phyloP scores from a whole-genome alignment of 2,888 invertebrate genomes.

The Empis stercorea region DNA sequence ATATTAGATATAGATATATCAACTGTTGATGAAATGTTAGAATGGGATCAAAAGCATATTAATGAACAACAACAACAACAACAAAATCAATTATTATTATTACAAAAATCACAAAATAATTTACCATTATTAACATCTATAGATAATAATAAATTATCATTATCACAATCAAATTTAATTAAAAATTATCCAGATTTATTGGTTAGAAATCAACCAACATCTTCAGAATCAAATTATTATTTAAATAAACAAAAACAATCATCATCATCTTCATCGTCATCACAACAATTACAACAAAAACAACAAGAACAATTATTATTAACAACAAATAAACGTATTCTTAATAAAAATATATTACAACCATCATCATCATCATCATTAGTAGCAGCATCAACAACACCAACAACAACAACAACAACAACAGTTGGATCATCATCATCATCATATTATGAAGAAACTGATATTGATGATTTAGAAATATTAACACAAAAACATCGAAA shows the following conservation, averaged over 20 bases:
- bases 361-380: neutral
- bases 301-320: neutral
- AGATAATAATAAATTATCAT: neutral
- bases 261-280: neutral
- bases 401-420: neutral
- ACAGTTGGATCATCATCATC: conserved; percentile 3
- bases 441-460: conserved; percentile 18
- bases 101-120: neutral
- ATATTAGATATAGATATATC: conserved; percentile 16
- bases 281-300: neutral
- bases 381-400: neutral
- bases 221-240: neutral
- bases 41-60: conserved; percentile 23
- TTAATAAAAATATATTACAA: conserved; percentile 1
- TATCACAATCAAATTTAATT: neutral
- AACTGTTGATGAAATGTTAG: conserved; percentile 25
- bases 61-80: conserved; percentile 5
- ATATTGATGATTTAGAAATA: conserved; percentile 19
- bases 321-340: conserved; percentile 1
- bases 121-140: conserved; percentile 2
- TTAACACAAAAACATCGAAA: conserved; percentile 19
- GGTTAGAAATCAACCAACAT: conserved; percentile 10
- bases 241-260: neutral
- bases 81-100: neutral
- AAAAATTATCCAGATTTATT: conserved; percentile 14